Evolutionary conservation across 2,797 vertebrate species (phyloP).

Genomic region (Pogonophryne albipinna): DNA sequence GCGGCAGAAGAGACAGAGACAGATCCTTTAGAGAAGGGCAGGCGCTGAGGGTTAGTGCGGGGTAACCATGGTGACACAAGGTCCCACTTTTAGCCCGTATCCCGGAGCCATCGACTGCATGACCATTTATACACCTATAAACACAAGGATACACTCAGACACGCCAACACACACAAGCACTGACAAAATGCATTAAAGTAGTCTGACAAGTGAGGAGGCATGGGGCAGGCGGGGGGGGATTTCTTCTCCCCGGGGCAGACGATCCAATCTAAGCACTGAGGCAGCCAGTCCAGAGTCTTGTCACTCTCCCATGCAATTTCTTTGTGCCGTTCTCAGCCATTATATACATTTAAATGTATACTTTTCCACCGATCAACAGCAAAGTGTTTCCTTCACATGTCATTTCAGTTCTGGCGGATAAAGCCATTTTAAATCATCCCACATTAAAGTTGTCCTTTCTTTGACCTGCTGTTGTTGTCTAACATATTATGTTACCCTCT

Average conservation of each 20-base stretch:
- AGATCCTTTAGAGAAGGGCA: constrained; percentile 65
- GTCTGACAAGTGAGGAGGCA: constrained; percentile 65
- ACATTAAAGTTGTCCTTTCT: neutral
- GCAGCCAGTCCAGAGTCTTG: constrained; percentile 57
- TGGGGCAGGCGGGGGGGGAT: neutral
- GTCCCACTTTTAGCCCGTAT: constrained; percentile 64
- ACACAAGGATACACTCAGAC: constrained; percentile 43
- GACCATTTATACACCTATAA: constrained; percentile 66
- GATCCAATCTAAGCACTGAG: constrained; percentile 58
- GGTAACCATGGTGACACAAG: constrained; percentile 66
- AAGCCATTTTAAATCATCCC: constrained; percentile 3
- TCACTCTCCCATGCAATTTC: constrained; percentile 22
- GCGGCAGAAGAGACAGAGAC: constrained; percentile 20
- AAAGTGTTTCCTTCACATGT: neutral
- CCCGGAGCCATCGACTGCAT: constrained; percentile 59
- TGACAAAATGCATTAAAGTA: constrained; percentile 70
- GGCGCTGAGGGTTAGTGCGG: constrained; percentile 55
- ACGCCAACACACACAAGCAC: constrained; percentile 24
- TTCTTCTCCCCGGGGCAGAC: constrained; percentile 39
- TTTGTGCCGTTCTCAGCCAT: constrained; percentile 17
- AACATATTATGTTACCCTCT: too few species aligned
- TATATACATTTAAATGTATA: constrained; percentile 1
- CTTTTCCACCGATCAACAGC: too few species aligned
- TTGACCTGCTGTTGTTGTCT: neutral
- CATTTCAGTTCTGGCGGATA: neutral